phyloP scores from a whole-genome alignment of 2,888 invertebrate species.

The Podabrus alpinus region DNA sequence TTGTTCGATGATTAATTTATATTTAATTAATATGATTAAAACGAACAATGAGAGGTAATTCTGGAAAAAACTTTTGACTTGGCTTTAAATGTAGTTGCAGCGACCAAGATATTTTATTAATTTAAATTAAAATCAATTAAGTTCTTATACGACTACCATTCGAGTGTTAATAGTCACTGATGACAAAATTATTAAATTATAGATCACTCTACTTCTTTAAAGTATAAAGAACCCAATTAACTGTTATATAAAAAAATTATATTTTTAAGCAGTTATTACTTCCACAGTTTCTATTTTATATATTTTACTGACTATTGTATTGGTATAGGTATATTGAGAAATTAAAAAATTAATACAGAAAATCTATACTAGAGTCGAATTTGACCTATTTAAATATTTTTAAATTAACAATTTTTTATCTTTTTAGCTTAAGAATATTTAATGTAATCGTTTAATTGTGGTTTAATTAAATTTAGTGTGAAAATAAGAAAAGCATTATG shows the following conservation, averaged over 20 bases:
- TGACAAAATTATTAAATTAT: background rate
- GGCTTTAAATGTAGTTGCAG: background rate
- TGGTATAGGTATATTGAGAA: no score
- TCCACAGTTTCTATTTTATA: no score
- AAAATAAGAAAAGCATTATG: background rate
- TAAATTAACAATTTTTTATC: background rate
- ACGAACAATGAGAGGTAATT: background rate
- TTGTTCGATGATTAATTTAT: background rate
- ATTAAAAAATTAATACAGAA: background rate
- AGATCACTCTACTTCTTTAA: background rate
- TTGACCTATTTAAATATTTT: background rate
- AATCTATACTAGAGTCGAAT: background rate
- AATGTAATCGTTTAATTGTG: background rate
- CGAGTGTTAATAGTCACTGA: background rate
- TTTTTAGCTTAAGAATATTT: background rate
- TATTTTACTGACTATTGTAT: no score
- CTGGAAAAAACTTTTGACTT: background rate
- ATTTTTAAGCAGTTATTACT: background rate
- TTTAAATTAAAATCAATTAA: background rate
- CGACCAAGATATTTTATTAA: background rate
- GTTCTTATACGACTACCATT: background rate
- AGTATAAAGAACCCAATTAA: background rate
- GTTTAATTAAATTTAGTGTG: background rate
- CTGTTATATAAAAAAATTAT: background rate
- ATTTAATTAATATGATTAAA: background rate